Base-by-base conservation (phyloP, 23 tunicate species). In the Aplidium turbinatum region DNA sequence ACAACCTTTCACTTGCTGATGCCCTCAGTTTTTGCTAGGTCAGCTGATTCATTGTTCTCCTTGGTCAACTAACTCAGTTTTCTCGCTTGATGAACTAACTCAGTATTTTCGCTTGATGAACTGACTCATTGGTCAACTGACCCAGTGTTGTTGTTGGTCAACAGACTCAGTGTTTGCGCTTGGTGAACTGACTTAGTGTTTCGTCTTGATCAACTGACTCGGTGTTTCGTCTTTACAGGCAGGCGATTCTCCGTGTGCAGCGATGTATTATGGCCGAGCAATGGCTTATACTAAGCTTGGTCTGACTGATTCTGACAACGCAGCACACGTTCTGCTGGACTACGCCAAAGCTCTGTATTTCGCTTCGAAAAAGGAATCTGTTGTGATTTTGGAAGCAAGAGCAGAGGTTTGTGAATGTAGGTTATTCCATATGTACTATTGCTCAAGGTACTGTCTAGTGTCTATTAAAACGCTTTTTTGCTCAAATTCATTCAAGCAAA, bases 181-280 rank as follows among this genome's bases (percentile, higher is more conserved):
- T n/a, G n/a, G n/a, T n/a, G n/a, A n/a, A n/a, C n/a, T 42, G 13
- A 42, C 50, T 9, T 42, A 9, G 50, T 42, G 50, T 16, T 16
- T 9, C 50, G 16, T 42, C n/a, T n/a, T n/a, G n/a, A n/a, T n/a
- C n/a, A 62, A 62, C 19, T 62, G 20, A 26, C 69, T 30, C 69
- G 30, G 27, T 62, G 61, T 16, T 53, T 53, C 16, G 22, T 19
- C n/a, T 19, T 53, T 11, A 19, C 22, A 27, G 22, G n/a, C 22
- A 4, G 93, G 39, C 38, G 57, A 71, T 32, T 21, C 7, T 11
- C 31, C 71, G 4, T 89, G 96, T 58, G 79, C 78, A 19, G 89
- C 90, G 3, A 31, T 76, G 33, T 83, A 89, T 42, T 89, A 39
- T 48, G 80, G 87, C 22, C 71, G 96, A 58, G 96, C 79, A 26